These are phyloP conservation scores for Setipinna tenuifilis DNA, from an alignment of 2,797 vertebrate genomes.

Conservation along the genomic window DNA sequence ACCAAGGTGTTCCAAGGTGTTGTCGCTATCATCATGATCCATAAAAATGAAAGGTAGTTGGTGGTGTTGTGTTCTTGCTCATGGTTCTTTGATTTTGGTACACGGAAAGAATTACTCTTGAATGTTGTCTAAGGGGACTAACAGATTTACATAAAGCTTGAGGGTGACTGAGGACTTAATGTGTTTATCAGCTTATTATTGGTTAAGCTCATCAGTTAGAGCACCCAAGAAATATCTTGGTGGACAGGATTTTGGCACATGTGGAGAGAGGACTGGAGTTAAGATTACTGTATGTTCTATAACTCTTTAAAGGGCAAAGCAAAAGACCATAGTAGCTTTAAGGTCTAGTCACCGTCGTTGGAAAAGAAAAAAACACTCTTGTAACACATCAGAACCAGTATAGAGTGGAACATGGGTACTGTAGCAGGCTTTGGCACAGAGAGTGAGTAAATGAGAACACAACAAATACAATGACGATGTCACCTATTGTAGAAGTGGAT, in stretches of 20 bases:
- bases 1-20: neutral
- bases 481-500: neutral
- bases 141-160: neutral
- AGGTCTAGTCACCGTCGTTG: neutral
- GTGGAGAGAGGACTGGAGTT: neutral
- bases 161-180: neutral
- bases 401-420: neutral
- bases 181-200: neutral
- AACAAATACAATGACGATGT: constrained; percentile 30
- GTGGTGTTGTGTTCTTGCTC: neutral
- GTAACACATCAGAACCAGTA: neutral
- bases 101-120: neutral
- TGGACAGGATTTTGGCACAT: constrained; percentile 12
- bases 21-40: neutral
- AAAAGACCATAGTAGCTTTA: neutral
- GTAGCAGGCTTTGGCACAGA: constrained; percentile 21
- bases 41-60: neutral
- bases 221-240: neutral
- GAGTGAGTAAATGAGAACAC: constrained; percentile 46
- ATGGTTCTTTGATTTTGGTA: neutral
- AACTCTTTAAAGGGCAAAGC: constrained; percentile 8
- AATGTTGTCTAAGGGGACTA: neutral
- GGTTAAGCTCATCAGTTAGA: neutral
- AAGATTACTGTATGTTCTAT: neutral
- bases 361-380: neutral